Percentiles rank a stretch among this genome's conserved stretches.
Evolutionary conservation across 2,797 vertebrate genomes (phyloP).

Genomic region (Pangasius mekongensis): DNA sequence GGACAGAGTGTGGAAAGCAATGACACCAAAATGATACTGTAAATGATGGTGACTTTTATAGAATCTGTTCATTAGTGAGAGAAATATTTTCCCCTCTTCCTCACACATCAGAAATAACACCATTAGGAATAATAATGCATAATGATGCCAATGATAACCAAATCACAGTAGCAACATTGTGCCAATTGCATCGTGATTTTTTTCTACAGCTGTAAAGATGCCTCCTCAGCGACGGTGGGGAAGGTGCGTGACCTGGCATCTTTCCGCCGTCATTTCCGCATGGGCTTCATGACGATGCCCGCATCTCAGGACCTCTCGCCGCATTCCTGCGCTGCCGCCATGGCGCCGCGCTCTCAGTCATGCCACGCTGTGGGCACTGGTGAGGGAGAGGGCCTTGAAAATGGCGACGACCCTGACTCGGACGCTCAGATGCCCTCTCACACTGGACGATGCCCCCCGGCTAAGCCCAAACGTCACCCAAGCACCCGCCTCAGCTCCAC

Average conservation of each 20-base stretch:
- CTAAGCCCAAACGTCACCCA: slow-evolving; percentile 88
- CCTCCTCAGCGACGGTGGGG: slow-evolving; percentile 79
- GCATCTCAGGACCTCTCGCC: slow-evolving; percentile 91
- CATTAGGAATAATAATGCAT: background rate
- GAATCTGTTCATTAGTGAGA: background rate
- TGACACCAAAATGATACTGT: slow-evolving; percentile 22
- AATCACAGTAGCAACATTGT: background rate
- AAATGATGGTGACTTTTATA: slow-evolving; percentile 8
- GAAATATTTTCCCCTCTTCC: slow-evolving; percentile 1
- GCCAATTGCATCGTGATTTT: background rate
- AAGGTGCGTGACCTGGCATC: slow-evolving; percentile 87
- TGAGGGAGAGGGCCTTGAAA: slow-evolving; percentile 76
- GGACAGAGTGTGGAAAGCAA: slow-evolving; percentile 29
- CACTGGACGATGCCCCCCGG: slow-evolving; percentile 78
- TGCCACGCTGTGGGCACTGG: slow-evolving; percentile 89
- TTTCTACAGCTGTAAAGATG: slow-evolving; percentile 71
- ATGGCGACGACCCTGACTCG: slow-evolving; percentile 77
- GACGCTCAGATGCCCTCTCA: slow-evolving; percentile 67
- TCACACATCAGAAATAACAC: background rate
- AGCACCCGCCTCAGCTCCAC: slow-evolving; percentile 88
- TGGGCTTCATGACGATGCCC: slow-evolving; percentile 97
- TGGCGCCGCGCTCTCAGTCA: slow-evolving; percentile 92
- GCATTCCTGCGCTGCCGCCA: slow-evolving; percentile 87
- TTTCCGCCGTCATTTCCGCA: slow-evolving; percentile 89
- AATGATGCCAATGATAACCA: background rate